phyloP scores from a whole-genome alignment of 2,888 invertebrate species.

The Pseudanteris insignis region DNA sequence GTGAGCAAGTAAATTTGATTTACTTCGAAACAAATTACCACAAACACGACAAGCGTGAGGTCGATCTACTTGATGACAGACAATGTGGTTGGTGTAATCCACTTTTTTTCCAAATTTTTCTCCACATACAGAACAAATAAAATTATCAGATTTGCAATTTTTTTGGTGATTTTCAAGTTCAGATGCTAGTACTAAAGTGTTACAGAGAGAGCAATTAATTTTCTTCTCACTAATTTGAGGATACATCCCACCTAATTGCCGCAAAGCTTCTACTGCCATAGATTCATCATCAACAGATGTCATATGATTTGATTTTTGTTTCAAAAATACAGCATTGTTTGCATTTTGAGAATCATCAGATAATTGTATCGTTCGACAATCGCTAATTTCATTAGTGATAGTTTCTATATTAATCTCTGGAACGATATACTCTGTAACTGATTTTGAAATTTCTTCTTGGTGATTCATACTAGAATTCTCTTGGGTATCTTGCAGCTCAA shows the following conservation, averaged over 20 bases:
- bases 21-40: conserved; percentile 63
- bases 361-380: background rate
- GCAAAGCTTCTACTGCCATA: conserved; percentile 67
- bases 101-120: conserved; percentile 66
- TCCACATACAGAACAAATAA: conserved; percentile 59
- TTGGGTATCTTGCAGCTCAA: conserved; percentile 53
- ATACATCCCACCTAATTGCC: conserved; percentile 66
- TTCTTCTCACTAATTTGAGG: conserved; percentile 59
- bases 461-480: conserved; percentile 52
- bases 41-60: conserved; percentile 66
- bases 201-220: conserved; percentile 53
- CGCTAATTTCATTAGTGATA: too few species aligned
- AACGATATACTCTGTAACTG: conserved; percentile 18
- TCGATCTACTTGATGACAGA: conserved; percentile 67
- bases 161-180: conserved; percentile 56
- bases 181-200: conserved; percentile 50
- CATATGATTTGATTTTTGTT: conserved; percentile 58
- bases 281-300: conserved; percentile 63
- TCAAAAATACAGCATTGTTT: conserved; percentile 51
- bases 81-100: conserved; percentile 67
- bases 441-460: conserved; percentile 61
- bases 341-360: background rate
- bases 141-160: conserved; percentile 52
- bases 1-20: conserved; percentile 61
- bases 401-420: background rate